These are phyloP conservation scores for Odontocolon sp. DNA, from an alignment of 2,888 invertebrate genomes.

Conservation along the genomic window DNA sequence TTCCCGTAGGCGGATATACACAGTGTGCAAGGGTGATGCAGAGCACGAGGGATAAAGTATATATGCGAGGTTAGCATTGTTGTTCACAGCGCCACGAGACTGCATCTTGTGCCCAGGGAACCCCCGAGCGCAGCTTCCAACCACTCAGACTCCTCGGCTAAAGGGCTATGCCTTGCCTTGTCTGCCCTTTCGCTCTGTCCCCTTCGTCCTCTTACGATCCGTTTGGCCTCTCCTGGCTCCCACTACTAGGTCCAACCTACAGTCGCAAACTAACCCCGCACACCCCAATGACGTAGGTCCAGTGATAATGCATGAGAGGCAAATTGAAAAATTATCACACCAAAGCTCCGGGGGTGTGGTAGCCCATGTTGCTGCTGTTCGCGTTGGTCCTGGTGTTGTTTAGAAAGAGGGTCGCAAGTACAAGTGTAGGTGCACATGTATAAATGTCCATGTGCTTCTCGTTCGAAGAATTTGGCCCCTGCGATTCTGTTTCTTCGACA, in stretches of 20 bases:
- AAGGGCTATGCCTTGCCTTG: slow-evolving; percentile 69
- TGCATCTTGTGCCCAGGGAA: slow-evolving; percentile 33
- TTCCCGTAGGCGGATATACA: slow-evolving; percentile 67
- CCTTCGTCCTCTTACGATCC: slow-evolving; percentile 27
- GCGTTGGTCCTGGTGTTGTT: slow-evolving; percentile 54
- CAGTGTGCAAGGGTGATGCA: slow-evolving; percentile 35
- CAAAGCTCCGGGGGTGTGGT: slow-evolving; percentile 65
- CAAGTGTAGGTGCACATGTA: not conserved
- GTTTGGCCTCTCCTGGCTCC: not conserved
- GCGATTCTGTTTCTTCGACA: not conserved
- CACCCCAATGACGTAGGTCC: slow-evolving; percentile 4
- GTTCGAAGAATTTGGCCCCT: slow-evolving; percentile 6
- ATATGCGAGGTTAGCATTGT: slow-evolving; percentile 69
- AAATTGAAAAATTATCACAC: slow-evolving; percentile 81
- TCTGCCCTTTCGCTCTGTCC: slow-evolving; percentile 59
- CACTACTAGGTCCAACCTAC: slow-evolving; percentile 16
- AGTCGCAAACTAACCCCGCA: slow-evolving; percentile 20
- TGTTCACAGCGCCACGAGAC: slow-evolving; percentile 61
- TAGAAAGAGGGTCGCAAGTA: slow-evolving; percentile 58
- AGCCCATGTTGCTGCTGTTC: slow-evolving; percentile 32
- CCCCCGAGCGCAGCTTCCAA: slow-evolving; percentile 47
- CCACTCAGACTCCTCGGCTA: slow-evolving; percentile 71
- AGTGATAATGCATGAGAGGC: slow-evolving; percentile 77
- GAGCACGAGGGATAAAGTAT: slow-evolving; percentile 34
- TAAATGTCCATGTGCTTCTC: slow-evolving; percentile 20